Evolutionary conservation across 2,797 vertebrate genomes (phyloP).

Genomic region (Staurois parvus): DNA sequence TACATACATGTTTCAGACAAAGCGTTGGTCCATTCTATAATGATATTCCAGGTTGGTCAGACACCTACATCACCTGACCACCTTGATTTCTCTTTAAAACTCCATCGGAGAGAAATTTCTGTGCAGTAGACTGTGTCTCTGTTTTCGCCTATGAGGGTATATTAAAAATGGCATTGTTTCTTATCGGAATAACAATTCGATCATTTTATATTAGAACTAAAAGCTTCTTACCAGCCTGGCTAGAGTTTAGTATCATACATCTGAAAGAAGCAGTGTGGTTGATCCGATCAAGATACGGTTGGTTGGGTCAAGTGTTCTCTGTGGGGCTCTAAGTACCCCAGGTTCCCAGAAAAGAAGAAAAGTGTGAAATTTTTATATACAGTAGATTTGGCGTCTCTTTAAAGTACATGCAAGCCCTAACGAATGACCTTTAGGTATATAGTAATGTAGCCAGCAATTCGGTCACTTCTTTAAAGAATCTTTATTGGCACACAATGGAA

Average conservation of each 20-base stretch:
- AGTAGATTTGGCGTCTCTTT: too few relatives aligned
- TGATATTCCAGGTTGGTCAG: neutral
- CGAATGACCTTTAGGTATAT: too few relatives aligned
- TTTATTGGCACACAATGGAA: too few relatives aligned
- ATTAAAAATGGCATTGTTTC: neutral
- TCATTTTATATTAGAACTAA: neutral
- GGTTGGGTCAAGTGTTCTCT: too few relatives aligned
- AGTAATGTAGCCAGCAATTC: too few relatives aligned
- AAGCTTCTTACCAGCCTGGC: neutral
- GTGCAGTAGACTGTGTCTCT: neutral
- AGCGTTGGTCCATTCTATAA: neutral
- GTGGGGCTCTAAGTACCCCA: too few relatives aligned
- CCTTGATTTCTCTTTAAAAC: too few relatives aligned
- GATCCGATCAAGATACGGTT: neutral
- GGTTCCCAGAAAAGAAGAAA: too few relatives aligned
- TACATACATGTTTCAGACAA: slow-evolving; percentile 8
- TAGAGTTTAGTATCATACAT: neutral
- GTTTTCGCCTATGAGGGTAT: neutral
- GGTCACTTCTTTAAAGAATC: too few relatives aligned
- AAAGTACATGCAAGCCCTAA: too few relatives aligned
- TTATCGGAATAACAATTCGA: neutral
- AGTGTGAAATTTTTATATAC: too few relatives aligned
- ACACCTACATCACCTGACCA: neutral
- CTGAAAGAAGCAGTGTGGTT: neutral
- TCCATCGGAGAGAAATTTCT: too few relatives aligned